Conservation (phyloP, 2,888 invertebrate genomes). For the Endotricha flammealis region DNA sequence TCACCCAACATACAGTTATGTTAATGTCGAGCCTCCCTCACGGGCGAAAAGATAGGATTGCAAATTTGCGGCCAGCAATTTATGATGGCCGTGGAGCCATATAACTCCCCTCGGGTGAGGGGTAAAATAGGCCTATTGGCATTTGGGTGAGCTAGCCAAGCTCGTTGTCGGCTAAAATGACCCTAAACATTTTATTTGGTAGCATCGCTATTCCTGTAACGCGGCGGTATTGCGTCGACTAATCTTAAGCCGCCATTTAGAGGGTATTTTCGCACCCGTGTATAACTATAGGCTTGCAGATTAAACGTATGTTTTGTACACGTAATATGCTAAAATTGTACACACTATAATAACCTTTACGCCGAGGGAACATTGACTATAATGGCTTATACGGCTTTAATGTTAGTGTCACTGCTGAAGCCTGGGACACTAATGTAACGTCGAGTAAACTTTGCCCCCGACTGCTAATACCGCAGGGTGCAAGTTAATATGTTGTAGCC, state of each 20-base stretch:
- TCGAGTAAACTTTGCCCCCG: not conserved
- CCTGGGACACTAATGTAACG: conserved; percentile 4
- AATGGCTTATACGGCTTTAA: conserved; percentile 13
- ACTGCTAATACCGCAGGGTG: conserved; percentile 33
- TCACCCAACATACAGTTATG: conserved; percentile 70
- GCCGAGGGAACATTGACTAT: conserved; percentile 15
- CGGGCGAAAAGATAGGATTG: conserved; percentile 73
- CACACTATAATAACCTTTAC: conserved; percentile 19
- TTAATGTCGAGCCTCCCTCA: conserved; percentile 66
- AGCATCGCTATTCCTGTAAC: conserved; percentile 67
- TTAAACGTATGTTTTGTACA: conserved; percentile 44
- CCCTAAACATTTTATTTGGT: conserved; percentile 77
- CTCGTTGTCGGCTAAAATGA: conserved; percentile 71
- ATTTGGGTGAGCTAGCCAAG: conserved; percentile 65
- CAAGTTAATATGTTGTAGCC: conserved; percentile 47
- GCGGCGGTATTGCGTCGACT: conserved; percentile 60
- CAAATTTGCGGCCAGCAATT: conserved; percentile 77
- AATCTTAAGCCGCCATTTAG: conserved; percentile 69
- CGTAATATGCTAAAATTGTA: conserved; percentile 23
- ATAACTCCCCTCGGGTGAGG: conserved; percentile 58
- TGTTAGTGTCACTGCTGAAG: conserved; percentile 2
- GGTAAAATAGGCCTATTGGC: conserved; percentile 72
- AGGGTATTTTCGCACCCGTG: conserved; percentile 62
- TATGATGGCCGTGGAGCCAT: conserved; percentile 53
- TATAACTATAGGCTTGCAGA: conserved; percentile 55